Base-by-base conservation (phyloP, 2,113 vertebrate genomes). In the Scortum barcoo region DNA sequence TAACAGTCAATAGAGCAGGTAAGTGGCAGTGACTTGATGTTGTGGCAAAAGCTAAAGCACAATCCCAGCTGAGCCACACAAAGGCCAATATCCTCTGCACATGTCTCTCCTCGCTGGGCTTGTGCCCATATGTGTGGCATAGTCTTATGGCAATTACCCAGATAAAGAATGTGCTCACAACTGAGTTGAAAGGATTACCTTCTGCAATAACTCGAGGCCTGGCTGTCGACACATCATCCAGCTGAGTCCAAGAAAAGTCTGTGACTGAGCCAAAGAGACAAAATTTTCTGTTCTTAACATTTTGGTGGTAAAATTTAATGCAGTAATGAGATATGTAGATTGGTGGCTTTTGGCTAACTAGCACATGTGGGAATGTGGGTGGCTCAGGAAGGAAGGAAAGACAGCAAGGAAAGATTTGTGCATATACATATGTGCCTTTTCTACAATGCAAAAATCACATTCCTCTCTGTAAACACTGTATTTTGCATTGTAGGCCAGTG, bases 1-100 rank as follows among this genome's bases (percentile, higher is more conserved):
- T 70, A 78, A 85, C 88, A 89, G 82, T 81, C 83, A 89, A 75
- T 81, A 73, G 85, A 91, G 89, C 87, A 88, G 70, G 83, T 83
- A 88, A 90, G 77, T 84, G 78, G 72, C 54, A 61, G 61, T 74
- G 80, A 80, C 79, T 76, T 68, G 51, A 87, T 74, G 69, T 77
- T 69, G 50, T 88, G 50, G 53, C 63, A 80, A 0, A 76, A 0
- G 69, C 24, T 44, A 5, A 5, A 22, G 1, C 3, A 33, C 53
- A 42, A 44, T 82, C 61, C 36, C 76, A 62, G 70, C 62, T 73
- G 57, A 87, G 81, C 68, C 51, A 46, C 56, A 78, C 74, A 48
- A 38, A 2, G 2, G 28, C 74, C 36, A 66, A 75, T 67, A 70
- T 70, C 58, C 44, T 72, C 73, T 33, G 28, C 40, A 78, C 30